Base-by-base conservation (phyloP, 2,797 vertebrate genomes). In the Pantherophis alleghaniensis region DNA sequence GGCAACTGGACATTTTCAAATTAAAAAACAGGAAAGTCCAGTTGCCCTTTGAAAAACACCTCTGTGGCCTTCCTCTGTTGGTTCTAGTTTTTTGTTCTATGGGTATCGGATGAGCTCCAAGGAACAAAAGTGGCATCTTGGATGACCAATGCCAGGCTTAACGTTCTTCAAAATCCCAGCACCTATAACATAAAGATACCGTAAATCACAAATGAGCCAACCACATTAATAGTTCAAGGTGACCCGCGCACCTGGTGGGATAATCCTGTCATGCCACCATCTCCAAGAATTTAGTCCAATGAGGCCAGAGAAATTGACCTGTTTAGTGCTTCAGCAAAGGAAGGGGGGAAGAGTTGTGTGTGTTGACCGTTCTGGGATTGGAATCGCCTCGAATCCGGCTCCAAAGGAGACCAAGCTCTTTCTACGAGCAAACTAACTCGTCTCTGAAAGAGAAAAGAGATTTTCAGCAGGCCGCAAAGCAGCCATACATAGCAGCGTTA, bases 391-490 rank as follows among this genome's bases (percentile, higher is more conserved):
- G 28, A 3, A 88, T 24, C 55, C 6, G 87, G 16, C 42, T 18
- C 7, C 2, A 47, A 10, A 16, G 4, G 12, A 24, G 74, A 5
- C 28, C 56, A 20, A 26, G 53, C 53, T 28, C n/a, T 10, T 51
- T 83, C 20, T 47, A 14, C 16, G 4, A 55, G 56, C 16, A 4
- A 59, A 13, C 6, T 1, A 26, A 2, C 2, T 74, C 3, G 18
- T 12, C 20, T 22, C 2, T 0, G 0, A 56, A n/a, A 7, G 7
- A 42, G 5, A 5, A 1, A 47, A 2, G 2, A 53, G 22, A 47
- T 91, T 93, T 92, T 87, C 94, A 74, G 91, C 94, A 92, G 94
- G 93, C 94, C 94, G 91, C 88, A 89, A 92, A 89, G 55, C 91
- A 86, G 91, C 69, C 90, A 89, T 93, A 56, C 55, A 56, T 20